phyloP scores from a whole-genome alignment of 1,140 invertebrate genomes.

The Procambarus virginalis region DNA sequence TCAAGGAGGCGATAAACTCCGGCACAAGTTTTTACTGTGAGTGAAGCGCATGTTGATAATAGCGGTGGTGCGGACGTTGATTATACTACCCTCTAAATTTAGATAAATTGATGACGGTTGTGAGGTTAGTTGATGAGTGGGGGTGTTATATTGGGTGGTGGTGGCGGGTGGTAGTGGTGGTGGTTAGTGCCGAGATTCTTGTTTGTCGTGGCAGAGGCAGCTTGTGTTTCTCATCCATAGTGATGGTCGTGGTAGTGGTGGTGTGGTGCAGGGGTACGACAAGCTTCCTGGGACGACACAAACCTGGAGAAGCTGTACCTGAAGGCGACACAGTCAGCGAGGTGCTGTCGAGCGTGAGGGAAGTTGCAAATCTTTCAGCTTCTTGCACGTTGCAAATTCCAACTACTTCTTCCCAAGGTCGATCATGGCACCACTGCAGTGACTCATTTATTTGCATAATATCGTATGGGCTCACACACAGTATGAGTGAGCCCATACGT shows the following conservation, averaged over 20 bases:
- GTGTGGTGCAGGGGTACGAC: not conserved
- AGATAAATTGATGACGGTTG: not conserved
- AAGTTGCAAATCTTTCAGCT: no score
- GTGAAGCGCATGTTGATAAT: slow-evolving; percentile 21
- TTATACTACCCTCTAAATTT: slow-evolving; percentile 9
- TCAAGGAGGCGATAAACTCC: slow-evolving; percentile 17
- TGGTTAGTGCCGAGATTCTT: not conserved
- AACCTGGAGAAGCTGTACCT: no score
- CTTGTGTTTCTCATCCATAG: not conserved
- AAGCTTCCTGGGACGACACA: no score
- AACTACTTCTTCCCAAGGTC: no score
- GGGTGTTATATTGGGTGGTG: not conserved
- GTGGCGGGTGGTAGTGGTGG: not conserved
- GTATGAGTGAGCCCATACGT: no score
- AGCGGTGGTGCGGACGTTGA: not conserved
- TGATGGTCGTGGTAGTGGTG: not conserved
- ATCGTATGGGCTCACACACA: no score
- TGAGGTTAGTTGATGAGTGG: not conserved
- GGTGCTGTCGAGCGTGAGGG: no score
- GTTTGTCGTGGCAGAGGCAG: not conserved
- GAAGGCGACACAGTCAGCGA: no score
- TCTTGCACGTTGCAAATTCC: no score
- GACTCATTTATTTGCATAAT: no score
- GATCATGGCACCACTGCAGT: no score
- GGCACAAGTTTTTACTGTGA: not conserved